Conservation (phyloP, 2,113 vertebrate species). For the human (Homo sapiens) region GRCh38 chr1:151194001-151194500, state of each 20-base stretch:
- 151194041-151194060: neutral
- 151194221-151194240: neutral
- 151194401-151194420: neutral
- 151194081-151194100: neutral
- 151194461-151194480: no score
- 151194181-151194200: neutral
- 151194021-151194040: neutral
- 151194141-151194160: neutral
- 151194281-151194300: neutral
- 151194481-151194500: no score
- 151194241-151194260: constrained; percentile 26
- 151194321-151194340: constrained; percentile 21
- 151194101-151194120: constrained; percentile 2
- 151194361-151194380: constrained; percentile 17
- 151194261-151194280: constrained; percentile 26
- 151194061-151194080: neutral
- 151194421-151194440: no score
- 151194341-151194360: neutral
- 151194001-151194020: neutral
- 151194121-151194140: neutral
- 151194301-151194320: neutral
- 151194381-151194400: neutral
- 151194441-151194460: no score
- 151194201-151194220: constrained; percentile 22
- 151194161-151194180: neutral